phyloP scores from a whole-genome alignment of 2,797 vertebrate genomes.

The Eospalax fontanierii region DNA sequence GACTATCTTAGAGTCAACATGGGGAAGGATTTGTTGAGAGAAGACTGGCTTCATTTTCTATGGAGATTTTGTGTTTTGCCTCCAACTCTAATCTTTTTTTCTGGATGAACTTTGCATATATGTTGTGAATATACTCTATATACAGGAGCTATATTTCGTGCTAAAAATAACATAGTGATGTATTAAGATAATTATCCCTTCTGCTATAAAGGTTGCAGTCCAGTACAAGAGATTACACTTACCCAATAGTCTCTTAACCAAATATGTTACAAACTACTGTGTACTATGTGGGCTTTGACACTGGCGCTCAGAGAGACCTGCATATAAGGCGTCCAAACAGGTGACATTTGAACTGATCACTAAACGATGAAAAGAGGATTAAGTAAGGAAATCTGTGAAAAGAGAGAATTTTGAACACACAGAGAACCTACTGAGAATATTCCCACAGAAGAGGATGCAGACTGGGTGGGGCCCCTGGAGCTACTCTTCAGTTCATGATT shows the following conservation, averaged over 20 bases:
- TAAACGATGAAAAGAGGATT: background rate
- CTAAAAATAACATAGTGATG: slow-evolving; percentile 24
- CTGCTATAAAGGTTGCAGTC: background rate
- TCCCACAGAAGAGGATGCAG: background rate
- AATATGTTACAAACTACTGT: background rate
- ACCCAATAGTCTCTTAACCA: slow-evolving; percentile 15
- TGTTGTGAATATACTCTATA: background rate
- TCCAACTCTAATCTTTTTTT: background rate
- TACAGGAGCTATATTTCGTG: background rate
- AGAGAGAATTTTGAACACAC: background rate
- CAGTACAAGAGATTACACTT: background rate
- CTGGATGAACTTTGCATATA: background rate
- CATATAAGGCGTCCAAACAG: background rate
- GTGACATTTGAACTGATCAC: slow-evolving; percentile 6
- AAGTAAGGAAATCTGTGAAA: background rate
- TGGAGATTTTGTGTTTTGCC: background rate
- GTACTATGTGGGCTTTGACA: background rate
- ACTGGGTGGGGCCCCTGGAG: background rate
- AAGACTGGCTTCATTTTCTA: slow-evolving; percentile 14
- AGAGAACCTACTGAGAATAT: background rate
- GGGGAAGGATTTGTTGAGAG: background rate
- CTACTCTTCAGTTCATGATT: background rate
- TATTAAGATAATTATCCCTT: background rate
- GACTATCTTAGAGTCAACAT: background rate
- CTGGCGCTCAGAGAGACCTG: background rate